Evolutionary conservation across 1,140 invertebrate species (phyloP).

Genomic region (Bradynema listronoti): DNA sequence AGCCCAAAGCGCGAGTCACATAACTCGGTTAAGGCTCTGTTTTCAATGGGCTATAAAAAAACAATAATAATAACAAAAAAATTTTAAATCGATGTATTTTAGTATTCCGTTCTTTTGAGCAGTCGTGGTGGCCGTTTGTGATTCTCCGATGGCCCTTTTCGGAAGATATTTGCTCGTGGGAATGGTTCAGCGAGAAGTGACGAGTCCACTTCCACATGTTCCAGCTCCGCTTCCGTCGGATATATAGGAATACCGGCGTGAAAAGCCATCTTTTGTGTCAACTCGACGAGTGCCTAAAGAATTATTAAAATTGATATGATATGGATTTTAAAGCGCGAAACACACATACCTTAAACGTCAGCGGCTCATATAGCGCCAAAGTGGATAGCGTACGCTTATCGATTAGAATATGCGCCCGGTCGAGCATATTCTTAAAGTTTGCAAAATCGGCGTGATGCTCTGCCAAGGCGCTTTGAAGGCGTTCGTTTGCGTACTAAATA

Average conservation of each 20-base stretch:
- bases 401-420: constrained; percentile 47
- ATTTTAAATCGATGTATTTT: too few relatives aligned
- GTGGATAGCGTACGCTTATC: constrained; percentile 45
- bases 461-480: constrained; percentile 38
- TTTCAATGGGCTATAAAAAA: neutral
- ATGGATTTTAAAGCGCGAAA: too few relatives aligned
- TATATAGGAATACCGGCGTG: constrained; percentile 35
- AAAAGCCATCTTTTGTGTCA: constrained; percentile 46
- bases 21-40: too few relatives aligned
- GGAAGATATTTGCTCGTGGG: constrained; percentile 30
- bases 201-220: constrained; percentile 35
- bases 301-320: constrained; percentile 5
- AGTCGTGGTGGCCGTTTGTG: constrained; percentile 44
- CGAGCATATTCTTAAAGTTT: constrained; percentile 38
- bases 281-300: constrained; percentile 44
- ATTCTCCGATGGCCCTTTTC: constrained; percentile 36
- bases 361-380: constrained; percentile 53
- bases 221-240: constrained; percentile 20
- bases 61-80: neutral
- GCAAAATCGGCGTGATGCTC: constrained; percentile 42
- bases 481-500: constrained; percentile 45
- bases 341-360: constrained; percentile 43
- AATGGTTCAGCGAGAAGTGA: constrained; percentile 40
- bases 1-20: too few relatives aligned
- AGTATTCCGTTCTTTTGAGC: constrained; percentile 44